Conservation (phyloP, 2,797 vertebrate species). For the Notoglanidium macrostoma region DNA sequence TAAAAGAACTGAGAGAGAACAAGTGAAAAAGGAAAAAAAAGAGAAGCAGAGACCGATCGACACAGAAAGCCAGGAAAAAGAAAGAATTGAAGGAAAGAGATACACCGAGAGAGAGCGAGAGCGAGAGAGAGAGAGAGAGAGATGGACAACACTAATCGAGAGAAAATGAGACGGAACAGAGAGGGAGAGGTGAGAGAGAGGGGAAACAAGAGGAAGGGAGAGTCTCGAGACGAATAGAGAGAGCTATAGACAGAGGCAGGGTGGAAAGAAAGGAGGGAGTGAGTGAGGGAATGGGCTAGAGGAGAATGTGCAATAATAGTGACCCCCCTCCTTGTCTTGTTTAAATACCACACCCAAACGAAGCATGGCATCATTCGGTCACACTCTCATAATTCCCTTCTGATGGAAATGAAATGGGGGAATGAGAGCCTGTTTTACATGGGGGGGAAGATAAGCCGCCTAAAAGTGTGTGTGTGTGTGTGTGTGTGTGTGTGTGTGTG, state of each 20-base stretch:
- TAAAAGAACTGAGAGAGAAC: background rate
- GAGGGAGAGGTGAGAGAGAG: slow-evolving; percentile 4
- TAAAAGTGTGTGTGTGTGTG: background rate
- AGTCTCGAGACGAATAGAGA: background rate
- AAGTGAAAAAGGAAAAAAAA: background rate
- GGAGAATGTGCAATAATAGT: background rate
- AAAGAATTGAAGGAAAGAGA: background rate
- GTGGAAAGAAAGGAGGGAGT: background rate
- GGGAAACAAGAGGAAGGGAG: slow-evolving; percentile 26
- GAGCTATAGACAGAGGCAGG: background rate
- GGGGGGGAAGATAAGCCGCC: slow-evolving; percentile 52
- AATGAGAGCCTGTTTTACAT: slow-evolving; percentile 58
- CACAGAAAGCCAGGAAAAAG: background rate
- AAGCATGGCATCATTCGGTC: slow-evolving; percentile 60
- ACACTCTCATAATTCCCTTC: slow-evolving; percentile 55
- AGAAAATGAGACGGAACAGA: slow-evolving; percentile 7
- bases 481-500: slow-evolving; percentile 3
- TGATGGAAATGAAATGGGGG: slow-evolving; percentile 58
- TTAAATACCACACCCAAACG: slow-evolving; percentile 33
- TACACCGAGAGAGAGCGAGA: slow-evolving; percentile 17
- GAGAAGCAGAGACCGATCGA: background rate
- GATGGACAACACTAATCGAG: slow-evolving; percentile 15
- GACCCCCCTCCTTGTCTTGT: background rate
- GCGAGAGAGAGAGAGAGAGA: slow-evolving; percentile 22
- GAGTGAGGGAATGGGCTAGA: background rate